Conservation (phyloP, 2,797 vertebrate species). For the Notolepis coatsorum region DNA sequence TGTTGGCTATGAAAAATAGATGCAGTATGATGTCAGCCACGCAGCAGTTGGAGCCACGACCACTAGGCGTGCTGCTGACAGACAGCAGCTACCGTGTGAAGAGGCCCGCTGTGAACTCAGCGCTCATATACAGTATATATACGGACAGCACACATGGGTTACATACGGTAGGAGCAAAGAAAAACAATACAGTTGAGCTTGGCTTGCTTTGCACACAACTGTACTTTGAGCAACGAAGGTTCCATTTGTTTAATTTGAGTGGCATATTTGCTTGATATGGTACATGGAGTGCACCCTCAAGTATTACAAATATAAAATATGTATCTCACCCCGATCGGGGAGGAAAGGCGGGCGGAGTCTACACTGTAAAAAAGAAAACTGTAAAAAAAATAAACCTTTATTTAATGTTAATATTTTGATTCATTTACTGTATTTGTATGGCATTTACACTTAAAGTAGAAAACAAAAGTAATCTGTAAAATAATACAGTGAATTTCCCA, state of each 20-base stretch:
- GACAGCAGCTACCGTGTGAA: slow-evolving; percentile 54
- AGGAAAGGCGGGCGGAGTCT: slow-evolving; percentile 38
- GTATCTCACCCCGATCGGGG: slow-evolving; percentile 48
- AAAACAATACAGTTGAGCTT: slow-evolving; percentile 23
- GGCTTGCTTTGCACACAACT: slow-evolving; percentile 26
- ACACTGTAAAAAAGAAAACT: no score
- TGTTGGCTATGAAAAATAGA: slow-evolving; percentile 83
- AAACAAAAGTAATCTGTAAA: no score
- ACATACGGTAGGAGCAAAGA: slow-evolving; percentile 18
- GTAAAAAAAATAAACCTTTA: no score
- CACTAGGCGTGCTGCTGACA: slow-evolving; percentile 58
- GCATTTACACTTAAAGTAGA: no score
- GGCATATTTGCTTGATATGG: slow-evolving; percentile 31
- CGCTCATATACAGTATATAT: slow-evolving; percentile 50
- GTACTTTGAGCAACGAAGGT: slow-evolving; percentile 14
- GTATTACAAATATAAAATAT: slow-evolving; percentile 58
- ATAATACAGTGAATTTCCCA: no score
- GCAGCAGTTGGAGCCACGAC: slow-evolving; percentile 67
- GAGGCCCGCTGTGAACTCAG: slow-evolving; percentile 17
- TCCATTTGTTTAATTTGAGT: slow-evolving; percentile 50
- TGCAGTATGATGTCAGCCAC: slow-evolving; percentile 79
- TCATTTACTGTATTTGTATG: no score
- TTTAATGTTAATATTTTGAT: no score
- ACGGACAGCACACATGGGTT: slow-evolving; percentile 37
- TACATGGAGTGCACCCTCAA: slow-evolving; percentile 51